Evolutionary conservation across 2,888 invertebrate species (phyloP).

Genomic region (Mystacides longicornis): DNA sequence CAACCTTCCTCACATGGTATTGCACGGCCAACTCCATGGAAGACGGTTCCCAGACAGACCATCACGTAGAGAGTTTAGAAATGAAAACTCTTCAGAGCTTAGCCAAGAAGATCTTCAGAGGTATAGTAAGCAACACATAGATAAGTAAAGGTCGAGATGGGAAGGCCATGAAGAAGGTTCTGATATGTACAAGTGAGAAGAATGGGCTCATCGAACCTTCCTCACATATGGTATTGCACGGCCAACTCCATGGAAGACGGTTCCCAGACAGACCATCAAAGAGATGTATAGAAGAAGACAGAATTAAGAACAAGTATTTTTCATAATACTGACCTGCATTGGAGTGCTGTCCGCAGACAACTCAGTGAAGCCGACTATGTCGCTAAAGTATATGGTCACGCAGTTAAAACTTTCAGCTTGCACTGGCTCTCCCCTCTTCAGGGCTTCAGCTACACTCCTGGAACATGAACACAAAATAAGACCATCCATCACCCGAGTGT

Average conservation of each 20-base stretch:
- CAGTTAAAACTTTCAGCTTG: constrained; percentile 75
- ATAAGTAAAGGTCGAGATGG: not conserved
- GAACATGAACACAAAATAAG: constrained; percentile 12
- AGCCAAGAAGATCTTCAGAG: too few species aligned
- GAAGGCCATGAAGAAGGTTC: not conserved
- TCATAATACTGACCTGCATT: constrained; percentile 48
- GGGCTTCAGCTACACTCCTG: constrained; percentile 72
- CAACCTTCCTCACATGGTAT: too few species aligned
- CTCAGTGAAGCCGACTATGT: constrained; percentile 77
- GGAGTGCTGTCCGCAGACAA: constrained; percentile 74
- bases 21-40: too few species aligned
- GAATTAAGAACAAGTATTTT: too few species aligned
- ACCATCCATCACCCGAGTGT: not conserved
- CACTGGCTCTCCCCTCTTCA: constrained; percentile 71
- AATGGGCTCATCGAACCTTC: not conserved
- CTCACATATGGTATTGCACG: not conserved
- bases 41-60: too few species aligned
- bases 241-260: too few species aligned
- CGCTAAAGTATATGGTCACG: constrained; percentile 79
- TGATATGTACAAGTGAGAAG: too few species aligned
- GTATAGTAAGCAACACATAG: not conserved
- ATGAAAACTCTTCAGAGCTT: too few species aligned
- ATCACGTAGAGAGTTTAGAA: too few species aligned
- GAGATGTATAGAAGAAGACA: too few species aligned
- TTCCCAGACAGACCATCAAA: too few species aligned